Evolutionary conservation across 2,113 vertebrate genomes (phyloP).

Genomic region (Pimephales promelas): DNA sequence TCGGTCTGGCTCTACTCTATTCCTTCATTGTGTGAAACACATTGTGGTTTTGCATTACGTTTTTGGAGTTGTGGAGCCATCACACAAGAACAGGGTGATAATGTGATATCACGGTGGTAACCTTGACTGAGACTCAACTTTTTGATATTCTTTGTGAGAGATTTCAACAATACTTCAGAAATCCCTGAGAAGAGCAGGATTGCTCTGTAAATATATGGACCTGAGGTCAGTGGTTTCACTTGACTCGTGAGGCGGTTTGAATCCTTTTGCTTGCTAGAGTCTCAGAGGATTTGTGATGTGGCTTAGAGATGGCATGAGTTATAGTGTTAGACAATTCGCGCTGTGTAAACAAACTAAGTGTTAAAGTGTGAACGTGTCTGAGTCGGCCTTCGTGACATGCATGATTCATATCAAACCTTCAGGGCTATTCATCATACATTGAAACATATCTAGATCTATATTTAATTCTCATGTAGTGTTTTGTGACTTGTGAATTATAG

Average conservation of each 20-base stretch:
- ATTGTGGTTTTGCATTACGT: not conserved
- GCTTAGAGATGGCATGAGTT: slow-evolving; percentile 12
- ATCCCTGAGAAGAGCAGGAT: not conserved
- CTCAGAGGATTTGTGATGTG: slow-evolving; percentile 18
- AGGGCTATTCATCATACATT: not conserved
- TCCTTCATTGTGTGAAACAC: not conserved
- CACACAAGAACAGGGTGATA: not conserved
- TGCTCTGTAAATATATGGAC: not conserved
- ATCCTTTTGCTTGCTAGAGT: not conserved
- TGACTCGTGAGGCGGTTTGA: not conserved
- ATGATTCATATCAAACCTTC: slow-evolving; percentile 29
- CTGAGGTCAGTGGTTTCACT: not conserved
- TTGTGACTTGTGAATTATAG: not conserved
- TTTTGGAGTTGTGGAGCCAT: not conserved
- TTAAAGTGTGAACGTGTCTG: not conserved
- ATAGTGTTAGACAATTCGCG: slow-evolving; percentile 30
- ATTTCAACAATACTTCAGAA: not conserved
- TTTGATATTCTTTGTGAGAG: not conserved
- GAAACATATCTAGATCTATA: not conserved
- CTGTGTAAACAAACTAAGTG: slow-evolving; percentile 35
- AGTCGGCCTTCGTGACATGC: not conserved
- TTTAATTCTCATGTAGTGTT: slow-evolving; percentile 2
- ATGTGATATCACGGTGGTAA: not conserved
- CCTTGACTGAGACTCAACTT: not conserved
- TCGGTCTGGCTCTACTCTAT: too few relatives aligned